Percentiles rank a stretch among this genome's conserved stretches.
These are phyloP conservation scores for Yoshiicerus persimilis DNA, from an alignment of 1,140 invertebrate genomes.

Conservation along the genomic window DNA sequence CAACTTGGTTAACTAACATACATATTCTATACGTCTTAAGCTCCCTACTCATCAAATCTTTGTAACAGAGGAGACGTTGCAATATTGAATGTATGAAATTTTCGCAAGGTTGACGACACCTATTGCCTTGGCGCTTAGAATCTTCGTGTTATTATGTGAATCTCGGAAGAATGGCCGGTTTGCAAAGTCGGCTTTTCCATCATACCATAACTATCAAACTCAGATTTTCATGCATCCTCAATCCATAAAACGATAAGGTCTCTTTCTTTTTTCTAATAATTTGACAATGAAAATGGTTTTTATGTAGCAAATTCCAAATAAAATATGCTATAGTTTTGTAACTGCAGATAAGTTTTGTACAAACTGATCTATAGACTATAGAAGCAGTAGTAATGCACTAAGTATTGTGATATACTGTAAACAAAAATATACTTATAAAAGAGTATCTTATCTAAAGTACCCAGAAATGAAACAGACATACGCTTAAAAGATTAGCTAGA, in stretches of 20 bases:
- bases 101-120: constrained; percentile 14
- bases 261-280: too few relatives aligned
- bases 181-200: neutral
- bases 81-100: constrained; percentile 23
- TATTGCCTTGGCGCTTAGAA: constrained; percentile 12
- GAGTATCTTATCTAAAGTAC: too few relatives aligned
- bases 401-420: too few relatives aligned
- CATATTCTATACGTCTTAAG: neutral
- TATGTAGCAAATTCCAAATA: too few relatives aligned
- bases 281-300: too few relatives aligned
- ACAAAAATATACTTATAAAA: too few relatives aligned
- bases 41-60: neutral
- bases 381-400: too few relatives aligned
- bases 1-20: neutral
- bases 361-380: too few relatives aligned
- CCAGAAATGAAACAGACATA: too few relatives aligned
- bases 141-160: constrained; percentile 14
- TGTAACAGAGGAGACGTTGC: neutral
- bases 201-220: neutral
- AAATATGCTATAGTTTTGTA: too few relatives aligned
- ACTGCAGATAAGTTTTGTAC: too few relatives aligned
- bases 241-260: neutral
- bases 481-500: too few relatives aligned
- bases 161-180: constrained; percentile 7
- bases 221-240: neutral